Conservation (phyloP, 2,888 invertebrate species). For the Ectemnius lituratus region DNA sequence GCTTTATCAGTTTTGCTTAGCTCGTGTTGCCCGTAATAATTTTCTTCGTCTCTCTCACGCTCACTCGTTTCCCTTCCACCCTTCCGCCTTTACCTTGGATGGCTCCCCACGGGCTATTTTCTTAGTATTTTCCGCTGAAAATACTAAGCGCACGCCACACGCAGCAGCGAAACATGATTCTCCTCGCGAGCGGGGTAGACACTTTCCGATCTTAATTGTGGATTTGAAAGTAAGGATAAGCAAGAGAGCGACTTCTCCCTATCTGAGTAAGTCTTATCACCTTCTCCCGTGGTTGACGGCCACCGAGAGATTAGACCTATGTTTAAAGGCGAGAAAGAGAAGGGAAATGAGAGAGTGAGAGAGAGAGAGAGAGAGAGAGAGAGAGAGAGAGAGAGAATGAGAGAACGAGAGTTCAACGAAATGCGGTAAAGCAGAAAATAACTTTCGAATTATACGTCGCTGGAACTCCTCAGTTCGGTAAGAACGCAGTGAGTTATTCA, state of each 20-base stretch:
- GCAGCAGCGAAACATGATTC: too few relatives aligned
- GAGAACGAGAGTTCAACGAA: neutral
- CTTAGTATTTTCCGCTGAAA: too few relatives aligned
- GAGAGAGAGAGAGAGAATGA: too few relatives aligned
- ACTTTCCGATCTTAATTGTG: too few relatives aligned
- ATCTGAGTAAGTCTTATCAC: neutral
- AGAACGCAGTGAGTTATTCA: too few relatives aligned
- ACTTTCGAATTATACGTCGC: constrained; percentile 2
- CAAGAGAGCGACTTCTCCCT: neutral
- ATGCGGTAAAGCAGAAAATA: constrained; percentile 7
- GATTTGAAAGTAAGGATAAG: too few relatives aligned
- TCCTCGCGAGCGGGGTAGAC: too few relatives aligned
- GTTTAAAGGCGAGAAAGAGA: too few relatives aligned
- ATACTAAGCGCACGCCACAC: too few relatives aligned
- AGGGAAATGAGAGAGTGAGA: too few relatives aligned
- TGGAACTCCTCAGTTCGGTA: neutral
- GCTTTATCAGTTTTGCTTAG: constrained; percentile 5
- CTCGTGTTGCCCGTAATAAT: constrained; percentile 1
- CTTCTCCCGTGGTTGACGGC: neutral
- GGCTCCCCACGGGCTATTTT: too few relatives aligned
- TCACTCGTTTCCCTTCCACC: neutral
- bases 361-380: neutral
- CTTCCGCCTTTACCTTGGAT: too few relatives aligned
- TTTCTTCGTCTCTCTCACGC: neutral
- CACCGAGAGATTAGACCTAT: neutral